phyloP scores from a whole-genome alignment of 2,888 invertebrate species.

The Agapostemon virescens region DNA sequence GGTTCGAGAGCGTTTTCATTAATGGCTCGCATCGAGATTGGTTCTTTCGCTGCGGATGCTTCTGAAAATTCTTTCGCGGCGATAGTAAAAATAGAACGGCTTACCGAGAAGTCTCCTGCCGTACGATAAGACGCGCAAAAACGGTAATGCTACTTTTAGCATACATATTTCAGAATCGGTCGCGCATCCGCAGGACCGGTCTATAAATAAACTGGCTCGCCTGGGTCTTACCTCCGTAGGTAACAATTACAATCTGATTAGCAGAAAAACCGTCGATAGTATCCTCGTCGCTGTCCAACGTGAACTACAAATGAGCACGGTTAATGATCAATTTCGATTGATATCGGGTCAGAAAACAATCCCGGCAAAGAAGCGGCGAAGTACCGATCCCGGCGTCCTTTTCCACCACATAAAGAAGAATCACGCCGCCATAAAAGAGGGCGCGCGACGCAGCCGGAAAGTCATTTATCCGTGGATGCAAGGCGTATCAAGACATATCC shows the following conservation, averaged over 20 bases:
- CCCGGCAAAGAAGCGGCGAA: not conserved
- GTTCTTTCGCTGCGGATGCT: not conserved
- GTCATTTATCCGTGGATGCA: not conserved
- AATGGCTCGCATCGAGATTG: not conserved
- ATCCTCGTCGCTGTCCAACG: not conserved
- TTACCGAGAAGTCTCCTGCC: not conserved
- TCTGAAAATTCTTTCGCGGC: not conserved
- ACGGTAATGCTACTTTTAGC: not conserved
- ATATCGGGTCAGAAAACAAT: slow-evolving; percentile 3
- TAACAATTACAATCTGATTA: slow-evolving; percentile 10
- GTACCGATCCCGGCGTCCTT: not conserved
- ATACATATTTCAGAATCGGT: not conserved
- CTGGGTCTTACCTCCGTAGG: not conserved
- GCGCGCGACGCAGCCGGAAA: not conserved
- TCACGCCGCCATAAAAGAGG: slow-evolving; percentile 12
- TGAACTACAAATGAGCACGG: not conserved
- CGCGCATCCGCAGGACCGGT: not conserved
- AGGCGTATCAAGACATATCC: slow-evolving; percentile 45
- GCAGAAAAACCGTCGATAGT: not conserved
- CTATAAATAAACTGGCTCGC: not conserved
- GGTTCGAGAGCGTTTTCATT: not conserved
- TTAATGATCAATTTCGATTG: slow-evolving; percentile 13
- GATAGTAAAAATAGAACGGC: not conserved
- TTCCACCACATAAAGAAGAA: slow-evolving; percentile 3
- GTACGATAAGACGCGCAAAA: not conserved